Evolutionary conservation across 2,797 vertebrate genomes (phyloP).

Genomic region (Streptopelia turtur): DNA sequence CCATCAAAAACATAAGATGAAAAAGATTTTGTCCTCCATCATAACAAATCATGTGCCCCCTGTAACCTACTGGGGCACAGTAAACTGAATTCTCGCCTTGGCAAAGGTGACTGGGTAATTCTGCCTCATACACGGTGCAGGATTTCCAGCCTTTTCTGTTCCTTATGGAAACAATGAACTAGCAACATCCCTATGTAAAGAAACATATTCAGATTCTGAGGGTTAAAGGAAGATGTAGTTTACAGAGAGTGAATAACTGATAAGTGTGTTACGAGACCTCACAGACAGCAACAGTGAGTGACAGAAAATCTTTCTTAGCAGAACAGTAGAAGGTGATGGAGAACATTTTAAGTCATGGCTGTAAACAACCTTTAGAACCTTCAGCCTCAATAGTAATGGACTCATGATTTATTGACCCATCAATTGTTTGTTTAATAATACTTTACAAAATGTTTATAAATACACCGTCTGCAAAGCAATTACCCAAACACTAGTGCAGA

Average conservation of each 20-base stretch:
- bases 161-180: not conserved
- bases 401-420: not conserved
- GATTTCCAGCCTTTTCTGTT: not conserved
- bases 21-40: constrained; percentile 20
- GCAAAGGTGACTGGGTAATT: not conserved
- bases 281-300: not conserved
- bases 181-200: not conserved
- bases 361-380: constrained; percentile 1
- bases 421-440: not conserved
- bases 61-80: not conserved
- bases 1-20: not conserved
- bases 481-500: not conserved
- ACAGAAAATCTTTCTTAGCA: not conserved
- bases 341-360: not conserved
- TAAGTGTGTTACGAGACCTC: not conserved
- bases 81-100: not conserved
- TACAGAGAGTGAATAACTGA: not conserved
- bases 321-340: not conserved
- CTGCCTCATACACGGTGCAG: not conserved
- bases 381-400: not conserved
- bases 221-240: not conserved
- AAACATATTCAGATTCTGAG: not conserved
- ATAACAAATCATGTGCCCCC: not conserved
- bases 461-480: not conserved
- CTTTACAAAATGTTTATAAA: not conserved